Conservation (phyloP, 1,140 invertebrate genomes). For the Papilio xuthus region DNA sequence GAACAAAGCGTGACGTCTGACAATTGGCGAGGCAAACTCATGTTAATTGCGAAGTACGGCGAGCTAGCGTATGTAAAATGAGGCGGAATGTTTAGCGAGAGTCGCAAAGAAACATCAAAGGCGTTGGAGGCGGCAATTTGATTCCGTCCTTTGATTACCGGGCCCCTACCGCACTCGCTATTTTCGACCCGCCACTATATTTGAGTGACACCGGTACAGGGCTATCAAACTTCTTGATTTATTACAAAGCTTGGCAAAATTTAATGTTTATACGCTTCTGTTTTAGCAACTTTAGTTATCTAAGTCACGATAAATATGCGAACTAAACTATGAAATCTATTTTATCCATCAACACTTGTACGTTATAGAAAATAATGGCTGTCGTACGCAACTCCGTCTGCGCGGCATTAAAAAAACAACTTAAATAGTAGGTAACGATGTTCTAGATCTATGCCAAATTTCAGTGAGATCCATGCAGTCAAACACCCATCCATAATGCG, state of each 20-base stretch:
- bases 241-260: not conserved
- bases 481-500: too few relatives aligned
- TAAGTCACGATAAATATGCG: not conserved
- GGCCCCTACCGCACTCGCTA: slow-evolving; percentile 58
- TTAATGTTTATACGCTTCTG: slow-evolving; percentile 15
- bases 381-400: too few relatives aligned
- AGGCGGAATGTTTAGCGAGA: slow-evolving; percentile 48
- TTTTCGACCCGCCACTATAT: slow-evolving; percentile 51
- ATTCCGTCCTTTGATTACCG: slow-evolving; percentile 72
- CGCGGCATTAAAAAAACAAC: too few relatives aligned
- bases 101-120: slow-evolving; percentile 69
- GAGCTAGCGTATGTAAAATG: slow-evolving; percentile 51
- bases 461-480: too few relatives aligned
- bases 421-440: too few relatives aligned
- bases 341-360: too few relatives aligned
- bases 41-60: slow-evolving; percentile 40
- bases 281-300: not conserved
- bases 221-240: slow-evolving; percentile 32
- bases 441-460: too few relatives aligned
- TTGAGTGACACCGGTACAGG: slow-evolving; percentile 27
- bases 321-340: not conserved
- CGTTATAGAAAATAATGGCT: too few relatives aligned
- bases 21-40: slow-evolving; percentile 31
- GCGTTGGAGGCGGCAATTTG: slow-evolving; percentile 59
- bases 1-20: slow-evolving; percentile 34